Evolutionary conservation across 2,888 invertebrate genomes (phyloP), one percentile per base, ranked within the genome.

Genomic region (Kryphioiulus occultus): DNA sequence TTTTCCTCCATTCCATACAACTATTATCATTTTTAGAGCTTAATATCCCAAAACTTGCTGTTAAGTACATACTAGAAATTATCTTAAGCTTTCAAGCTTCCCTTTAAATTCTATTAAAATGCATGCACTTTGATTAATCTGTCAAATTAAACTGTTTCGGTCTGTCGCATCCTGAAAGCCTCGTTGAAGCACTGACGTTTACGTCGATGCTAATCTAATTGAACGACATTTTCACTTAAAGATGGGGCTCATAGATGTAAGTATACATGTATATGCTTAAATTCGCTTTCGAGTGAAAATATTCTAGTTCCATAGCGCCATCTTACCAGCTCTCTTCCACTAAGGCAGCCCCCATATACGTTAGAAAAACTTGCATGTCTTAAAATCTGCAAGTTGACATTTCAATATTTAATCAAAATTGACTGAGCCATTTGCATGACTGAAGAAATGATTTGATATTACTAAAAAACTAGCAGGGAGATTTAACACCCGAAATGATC

Each of bases 71-170:
- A 22, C 0, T n/a, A 10, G 26, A 10, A 68, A n/a, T 26, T 68
- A 2, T 68, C 68, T 68, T 12, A 68, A 68, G 68, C 68, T 68
- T 68, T 68, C 26, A 26, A 68, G 26, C 26, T 68, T 68, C n/a
- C 10, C 26, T 68, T 68, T n/a, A 68, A 68, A 68, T 68, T 68
- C 68, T 12, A 68, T 68, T 68, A 68, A 68, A 68, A 68, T 68
- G 68, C 12, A 68, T n/a, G 68, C 26, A 26, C 26, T 68, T 68
- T 26, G 26, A 68, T 68, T 68, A 68, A 26, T 68, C 68, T 26
- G 22, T 68, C 68, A 68, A 68, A 68, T 68, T 68, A 68, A 68
- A 26, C 68, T 68, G 68, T 68, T 68, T 68, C 68, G 68, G 68
- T 68, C 68, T 68, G 68, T 68, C 68, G 68, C 68, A 68, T 26